Conservation (phyloP, 2,888 invertebrate genomes). For the Plebejus melissa region DNA sequence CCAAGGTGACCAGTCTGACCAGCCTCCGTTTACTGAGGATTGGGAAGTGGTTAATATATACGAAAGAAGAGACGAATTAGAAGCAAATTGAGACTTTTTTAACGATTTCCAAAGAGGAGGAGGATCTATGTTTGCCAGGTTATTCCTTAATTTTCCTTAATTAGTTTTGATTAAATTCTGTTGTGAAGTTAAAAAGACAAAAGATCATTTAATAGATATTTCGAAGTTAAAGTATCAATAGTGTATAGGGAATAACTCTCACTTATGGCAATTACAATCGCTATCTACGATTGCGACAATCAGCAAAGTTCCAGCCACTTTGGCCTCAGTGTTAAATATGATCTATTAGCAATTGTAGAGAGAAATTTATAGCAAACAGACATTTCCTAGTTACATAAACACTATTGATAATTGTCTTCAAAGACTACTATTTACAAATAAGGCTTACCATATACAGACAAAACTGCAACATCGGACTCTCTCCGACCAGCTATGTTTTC, state of each 20-base stretch:
- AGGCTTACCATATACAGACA: conserved; percentile 68
- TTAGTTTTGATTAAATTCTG: too few species aligned
- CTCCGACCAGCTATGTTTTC: conserved; percentile 94
- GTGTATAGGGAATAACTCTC: not conserved
- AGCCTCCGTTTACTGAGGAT: conserved; percentile 91
- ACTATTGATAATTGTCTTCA: not conserved
- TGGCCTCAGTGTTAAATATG: not conserved
- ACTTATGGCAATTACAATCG: not conserved
- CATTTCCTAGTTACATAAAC: not conserved
- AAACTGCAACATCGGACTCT: conserved; percentile 89
- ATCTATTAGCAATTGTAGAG: not conserved
- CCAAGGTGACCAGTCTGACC: conserved; percentile 95
- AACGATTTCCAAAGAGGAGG: too few species aligned
- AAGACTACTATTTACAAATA: not conserved
- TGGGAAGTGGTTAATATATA: not conserved
- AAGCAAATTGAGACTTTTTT: too few species aligned
- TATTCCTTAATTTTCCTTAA: too few species aligned
- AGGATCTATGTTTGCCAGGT: too few species aligned
- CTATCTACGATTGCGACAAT: not conserved
- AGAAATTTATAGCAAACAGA: conserved; percentile 24
- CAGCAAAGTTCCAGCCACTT: not conserved
- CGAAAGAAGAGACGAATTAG: not conserved
- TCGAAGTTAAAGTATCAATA: too few species aligned
- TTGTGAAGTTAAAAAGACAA: not conserved
- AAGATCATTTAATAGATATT: not conserved